Evolutionary conservation across 2,113 vertebrate species (phyloP), one percentile per base, ranked within the genome.

Genomic region (Heterotis niloticus): DNA sequence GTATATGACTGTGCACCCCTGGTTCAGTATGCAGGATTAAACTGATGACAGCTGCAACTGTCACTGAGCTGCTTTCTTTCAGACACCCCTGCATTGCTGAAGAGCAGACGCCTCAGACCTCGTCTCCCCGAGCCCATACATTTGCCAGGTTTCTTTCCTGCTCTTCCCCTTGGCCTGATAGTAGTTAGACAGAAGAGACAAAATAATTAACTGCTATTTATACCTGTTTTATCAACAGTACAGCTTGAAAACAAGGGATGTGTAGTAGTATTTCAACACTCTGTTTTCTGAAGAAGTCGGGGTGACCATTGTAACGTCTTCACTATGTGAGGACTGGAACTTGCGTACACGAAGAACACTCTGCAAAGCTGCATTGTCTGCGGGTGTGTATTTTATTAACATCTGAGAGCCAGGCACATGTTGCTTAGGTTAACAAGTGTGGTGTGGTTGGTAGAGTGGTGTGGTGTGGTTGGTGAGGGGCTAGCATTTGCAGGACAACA

Each of bases 1-100:
- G n/a, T n/a, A 44, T 44, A 44, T 44, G 3, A 44, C 7, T 7
- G 34, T 44, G 34, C 34, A 44, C 7, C 34, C 34, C 7, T 44
- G 7, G 34, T 44, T 44, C 34, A 44, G 2, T 44, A 44, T 4
- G 34, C 34, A 44, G 34, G 34, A 44, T 44, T 18, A n/a, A 74
- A 74, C 52, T 57, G 24, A 16, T 12, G 71, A n/a, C 23, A 17
- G 10, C 51, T 57, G 71, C 34, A 44, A 24, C 26, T n/a, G 24
- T 74, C 26, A 74, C 56, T 74, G n/a, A 74, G 24, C 71, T 57
- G 44, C 34, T 34, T 23, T 51, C 51, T 54, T 71, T 51, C 57
- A 28, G 24, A 59, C 54, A 57, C 23, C 28, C 54, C 54, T 74
- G 56, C 17, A 14, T 57, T 23, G n/a, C 71, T 57, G 51, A 54